Evolutionary conservation across 2,888 invertebrate species (phyloP).

Genomic region (Lasioglossum malachurum): DNA sequence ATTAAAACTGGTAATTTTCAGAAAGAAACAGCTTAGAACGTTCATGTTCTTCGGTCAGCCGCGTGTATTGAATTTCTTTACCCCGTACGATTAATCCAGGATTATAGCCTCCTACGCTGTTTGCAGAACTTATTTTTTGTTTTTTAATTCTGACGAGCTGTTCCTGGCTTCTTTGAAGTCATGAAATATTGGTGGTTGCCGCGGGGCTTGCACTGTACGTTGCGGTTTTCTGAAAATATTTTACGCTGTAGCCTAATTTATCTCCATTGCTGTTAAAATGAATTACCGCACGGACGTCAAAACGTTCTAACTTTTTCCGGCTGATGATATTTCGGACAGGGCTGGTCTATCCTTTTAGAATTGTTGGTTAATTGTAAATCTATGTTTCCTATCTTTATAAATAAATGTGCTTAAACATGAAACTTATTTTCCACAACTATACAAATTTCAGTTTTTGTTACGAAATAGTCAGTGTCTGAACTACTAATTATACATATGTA

Average conservation of each 20-base stretch:
- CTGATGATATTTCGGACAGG: background rate
- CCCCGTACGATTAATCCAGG: background rate
- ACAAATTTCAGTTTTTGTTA: too few relatives aligned
- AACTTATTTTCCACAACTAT: too few relatives aligned
- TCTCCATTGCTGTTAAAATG: background rate
- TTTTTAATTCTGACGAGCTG: conserved; percentile 7
- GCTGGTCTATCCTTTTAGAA: background rate
- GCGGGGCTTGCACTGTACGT: background rate
- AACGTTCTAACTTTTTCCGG: background rate
- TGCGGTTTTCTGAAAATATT: conserved; percentile 10
- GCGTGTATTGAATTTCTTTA: background rate
- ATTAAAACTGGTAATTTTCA: background rate
- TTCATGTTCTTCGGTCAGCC: background rate
- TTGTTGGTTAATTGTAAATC: too few relatives aligned
- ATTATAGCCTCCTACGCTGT: conserved; percentile 1
- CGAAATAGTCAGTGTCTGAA: too few relatives aligned
- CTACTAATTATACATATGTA: too few relatives aligned
- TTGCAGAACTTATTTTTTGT: background rate
- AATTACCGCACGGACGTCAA: background rate
- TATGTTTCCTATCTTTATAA: too few relatives aligned
- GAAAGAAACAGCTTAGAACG: background rate
- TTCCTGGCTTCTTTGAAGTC: background rate
- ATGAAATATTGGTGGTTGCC: conserved; percentile 5
- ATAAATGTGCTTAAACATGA: too few relatives aligned
- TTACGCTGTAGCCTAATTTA: conserved; percentile 6